phyloP scores from a whole-genome alignment of 2,888 invertebrate species.

The Macrophya annulata region DNA sequence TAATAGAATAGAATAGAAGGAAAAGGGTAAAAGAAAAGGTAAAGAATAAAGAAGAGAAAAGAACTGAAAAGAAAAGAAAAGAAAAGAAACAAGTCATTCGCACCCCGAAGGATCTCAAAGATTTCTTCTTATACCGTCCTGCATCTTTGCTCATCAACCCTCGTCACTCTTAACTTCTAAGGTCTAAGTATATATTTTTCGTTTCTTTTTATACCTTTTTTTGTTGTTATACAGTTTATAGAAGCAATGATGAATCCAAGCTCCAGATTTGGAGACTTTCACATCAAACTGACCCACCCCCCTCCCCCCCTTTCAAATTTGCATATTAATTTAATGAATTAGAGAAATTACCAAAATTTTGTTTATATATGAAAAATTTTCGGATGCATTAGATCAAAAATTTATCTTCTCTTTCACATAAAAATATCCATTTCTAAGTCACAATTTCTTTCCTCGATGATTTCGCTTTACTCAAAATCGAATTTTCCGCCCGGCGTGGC shows the following conservation, averaged over 20 bases:
- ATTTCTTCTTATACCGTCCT: neutral
- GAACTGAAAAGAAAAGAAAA: neutral
- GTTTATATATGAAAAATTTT: no score
- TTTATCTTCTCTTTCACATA: no score
- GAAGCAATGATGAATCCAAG: neutral
- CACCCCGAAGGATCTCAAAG: constrained; percentile 6
- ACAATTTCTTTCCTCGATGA: no score
- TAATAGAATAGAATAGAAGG: neutral
- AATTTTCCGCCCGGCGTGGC: no score
- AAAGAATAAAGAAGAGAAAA: neutral
- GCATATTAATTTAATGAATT: no score
- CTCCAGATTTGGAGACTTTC: no score
- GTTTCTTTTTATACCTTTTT: neutral
- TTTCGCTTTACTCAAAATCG: no score
- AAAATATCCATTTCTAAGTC: no score
- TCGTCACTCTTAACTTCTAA: constrained; percentile 24
- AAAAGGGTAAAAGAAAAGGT: neutral
- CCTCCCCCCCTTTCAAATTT: no score
- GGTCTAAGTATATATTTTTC: constrained; percentile 7
- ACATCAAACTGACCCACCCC: no score
- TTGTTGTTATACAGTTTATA: neutral
- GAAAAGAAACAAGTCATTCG: constrained; percentile 23
- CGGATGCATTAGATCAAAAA: no score
- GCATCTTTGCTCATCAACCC: constrained; percentile 21
- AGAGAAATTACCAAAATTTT: no score